Conservation (phyloP, 1,140 invertebrate species). For the Ceratina calcarata region DNA sequence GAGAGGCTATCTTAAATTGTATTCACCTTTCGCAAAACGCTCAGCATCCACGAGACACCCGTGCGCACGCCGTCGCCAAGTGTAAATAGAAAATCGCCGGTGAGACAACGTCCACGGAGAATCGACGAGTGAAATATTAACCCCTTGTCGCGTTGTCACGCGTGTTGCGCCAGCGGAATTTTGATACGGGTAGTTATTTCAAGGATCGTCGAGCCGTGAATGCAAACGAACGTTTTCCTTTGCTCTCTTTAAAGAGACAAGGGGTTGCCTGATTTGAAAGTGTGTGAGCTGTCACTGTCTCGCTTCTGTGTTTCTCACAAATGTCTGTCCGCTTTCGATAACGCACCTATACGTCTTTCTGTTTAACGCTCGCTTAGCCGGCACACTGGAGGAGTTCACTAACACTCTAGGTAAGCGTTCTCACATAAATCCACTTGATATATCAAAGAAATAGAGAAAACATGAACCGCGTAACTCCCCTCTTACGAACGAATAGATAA, state of each 20-base stretch:
- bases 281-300: background rate
- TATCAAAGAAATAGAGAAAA: background rate
- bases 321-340: constrained; percentile 34
- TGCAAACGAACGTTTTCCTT: background rate
- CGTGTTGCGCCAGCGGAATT: constrained; percentile 4
- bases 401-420: constrained; percentile 76
- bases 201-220: background rate
- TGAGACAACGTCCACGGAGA: constrained; percentile 21
- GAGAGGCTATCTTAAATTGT: constrained; percentile 45
- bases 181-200: constrained; percentile 1
- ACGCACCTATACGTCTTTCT: constrained; percentile 51
- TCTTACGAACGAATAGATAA: background rate
- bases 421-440: background rate
- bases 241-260: background rate
- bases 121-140: constrained; percentile 44
- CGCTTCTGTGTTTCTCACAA: constrained; percentile 21
- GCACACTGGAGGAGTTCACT: constrained; percentile 76
- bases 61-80: constrained; percentile 35
- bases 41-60: constrained; percentile 49
- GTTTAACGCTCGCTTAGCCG: constrained; percentile 74
- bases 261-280: constrained; percentile 17
- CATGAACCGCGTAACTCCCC: background rate
- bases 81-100: constrained; percentile 44
- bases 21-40: constrained; percentile 59
- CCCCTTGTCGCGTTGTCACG: constrained; percentile 18